A percentile compares a stretch with the other conserved stretches of the same genome.
Evolutionary conservation across 2,888 invertebrate genomes (phyloP).

Genomic region (Linhomoeus sp.): DNA sequence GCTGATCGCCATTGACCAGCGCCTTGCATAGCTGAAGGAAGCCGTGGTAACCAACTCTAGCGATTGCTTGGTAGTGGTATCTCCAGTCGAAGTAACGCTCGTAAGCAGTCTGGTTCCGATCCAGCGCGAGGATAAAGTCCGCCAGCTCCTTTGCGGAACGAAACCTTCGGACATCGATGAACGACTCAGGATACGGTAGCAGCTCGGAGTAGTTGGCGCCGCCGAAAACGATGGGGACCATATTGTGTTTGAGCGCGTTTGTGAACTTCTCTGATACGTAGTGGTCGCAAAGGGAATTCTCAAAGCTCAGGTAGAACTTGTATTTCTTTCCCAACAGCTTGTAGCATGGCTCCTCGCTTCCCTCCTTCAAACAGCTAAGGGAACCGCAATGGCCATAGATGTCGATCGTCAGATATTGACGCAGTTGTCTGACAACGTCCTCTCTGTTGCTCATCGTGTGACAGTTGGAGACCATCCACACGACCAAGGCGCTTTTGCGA

Average conservation of each 20-base stretch:
- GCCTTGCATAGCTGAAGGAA: no score
- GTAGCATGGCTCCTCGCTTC: not conserved
- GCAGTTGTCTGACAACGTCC: not conserved
- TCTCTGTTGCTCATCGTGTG: not conserved
- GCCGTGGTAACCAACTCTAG: no score
- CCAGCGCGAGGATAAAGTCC: not conserved
- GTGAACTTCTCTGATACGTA: constrained; percentile 7
- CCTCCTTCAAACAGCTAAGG: not conserved
- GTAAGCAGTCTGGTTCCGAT: not conserved
- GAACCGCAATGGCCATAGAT: constrained; percentile 2
- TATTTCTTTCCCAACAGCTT: not conserved
- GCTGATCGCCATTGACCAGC: no score
- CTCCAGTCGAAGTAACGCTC: constrained; percentile 1
- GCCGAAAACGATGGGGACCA: constrained; percentile 7
- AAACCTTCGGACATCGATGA: not conserved
- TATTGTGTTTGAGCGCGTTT: constrained; percentile 1
- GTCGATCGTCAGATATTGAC: not conserved
- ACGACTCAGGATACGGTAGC: constrained; percentile 1
- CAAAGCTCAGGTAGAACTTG: constrained; percentile 7
- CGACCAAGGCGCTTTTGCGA: no score
- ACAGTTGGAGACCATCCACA: constrained; percentile 2
- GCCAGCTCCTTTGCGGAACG: not conserved
- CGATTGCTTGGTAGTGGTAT: not conserved
- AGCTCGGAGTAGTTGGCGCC: constrained; percentile 1
- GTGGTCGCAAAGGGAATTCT: constrained; percentile 5